Evolutionary conservation across 2,797 vertebrate species (phyloP).

Genomic region (Chrosomus eos): DNA sequence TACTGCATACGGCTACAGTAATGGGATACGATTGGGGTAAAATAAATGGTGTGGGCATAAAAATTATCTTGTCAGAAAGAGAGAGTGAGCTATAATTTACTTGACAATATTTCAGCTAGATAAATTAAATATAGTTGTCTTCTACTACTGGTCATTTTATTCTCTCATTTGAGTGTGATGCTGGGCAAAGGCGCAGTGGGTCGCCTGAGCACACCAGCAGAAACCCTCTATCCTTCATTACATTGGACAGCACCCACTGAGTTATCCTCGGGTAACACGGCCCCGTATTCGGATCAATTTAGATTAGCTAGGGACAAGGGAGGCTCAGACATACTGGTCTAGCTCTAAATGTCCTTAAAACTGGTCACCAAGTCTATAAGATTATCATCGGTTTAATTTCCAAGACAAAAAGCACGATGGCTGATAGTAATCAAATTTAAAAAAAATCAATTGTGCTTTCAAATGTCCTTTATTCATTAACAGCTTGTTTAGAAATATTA

Average conservation of each 20-base stretch:
- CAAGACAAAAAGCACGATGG: neutral
- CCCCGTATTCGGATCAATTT: slow-evolving; percentile 40
- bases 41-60: slow-evolving; percentile 31
- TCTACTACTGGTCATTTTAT: slow-evolving; percentile 22
- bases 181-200: slow-evolving; percentile 3
- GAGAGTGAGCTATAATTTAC: slow-evolving; percentile 1
- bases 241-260: slow-evolving; percentile 41
- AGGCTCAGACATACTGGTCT: slow-evolving; percentile 33
- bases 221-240: slow-evolving; percentile 26
- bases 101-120: slow-evolving; percentile 1
- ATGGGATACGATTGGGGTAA: slow-evolving; percentile 24
- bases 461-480: neutral
- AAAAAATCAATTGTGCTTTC: neutral
- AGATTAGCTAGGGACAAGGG: slow-evolving; percentile 28
- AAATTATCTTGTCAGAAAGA: slow-evolving; percentile 25
- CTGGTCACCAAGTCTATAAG: neutral
- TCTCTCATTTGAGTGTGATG: neutral
- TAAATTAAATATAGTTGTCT: slow-evolving; percentile 14
- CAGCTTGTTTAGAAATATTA: neutral
- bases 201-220: slow-evolving; percentile 7
- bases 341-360: slow-evolving; percentile 4
- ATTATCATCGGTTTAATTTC: slow-evolving; percentile 10
- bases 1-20: slow-evolving; percentile 18
- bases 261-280: slow-evolving; percentile 31
- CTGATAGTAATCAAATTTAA: neutral